These are phyloP conservation scores for Malurus leucopterus DNA, from an alignment of 2,797 vertebrate species.

Conservation along the genomic window DNA sequence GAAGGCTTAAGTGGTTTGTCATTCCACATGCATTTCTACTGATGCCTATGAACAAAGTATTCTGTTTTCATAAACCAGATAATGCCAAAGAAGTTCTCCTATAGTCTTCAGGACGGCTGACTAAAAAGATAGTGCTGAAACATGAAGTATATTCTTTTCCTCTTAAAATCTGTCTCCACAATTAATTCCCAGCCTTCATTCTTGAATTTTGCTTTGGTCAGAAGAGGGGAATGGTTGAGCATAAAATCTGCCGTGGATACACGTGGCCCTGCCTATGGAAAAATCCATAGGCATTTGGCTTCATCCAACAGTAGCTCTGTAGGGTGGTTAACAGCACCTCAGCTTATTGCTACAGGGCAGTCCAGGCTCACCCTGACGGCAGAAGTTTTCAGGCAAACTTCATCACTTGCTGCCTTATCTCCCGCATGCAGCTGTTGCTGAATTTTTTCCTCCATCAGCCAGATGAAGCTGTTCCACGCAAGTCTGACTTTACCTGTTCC, in stretches of 20 bases:
- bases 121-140: background rate
- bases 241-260: background rate
- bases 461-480: background rate
- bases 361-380: background rate
- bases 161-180: background rate
- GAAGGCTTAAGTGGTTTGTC: background rate
- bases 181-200: background rate
- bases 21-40: background rate
- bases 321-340: background rate
- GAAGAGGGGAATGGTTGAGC: background rate
- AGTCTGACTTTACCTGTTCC: background rate
- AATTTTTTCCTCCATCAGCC: background rate
- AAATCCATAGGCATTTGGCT: background rate
- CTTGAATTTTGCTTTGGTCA: background rate
- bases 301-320: background rate
- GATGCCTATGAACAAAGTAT: background rate
- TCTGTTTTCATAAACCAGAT: background rate
- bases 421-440: background rate
- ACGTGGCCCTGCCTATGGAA: fast-evolving
- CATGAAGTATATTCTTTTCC: background rate
- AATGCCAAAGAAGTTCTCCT: background rate
- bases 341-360: background rate
- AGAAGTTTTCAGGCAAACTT: background rate
- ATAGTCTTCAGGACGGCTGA: background rate
- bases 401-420: background rate